Evolutionary conservation across 1,140 invertebrate genomes (phyloP), one percentile per base, ranked within the genome.

Genomic region (Nebria ingens): DNA sequence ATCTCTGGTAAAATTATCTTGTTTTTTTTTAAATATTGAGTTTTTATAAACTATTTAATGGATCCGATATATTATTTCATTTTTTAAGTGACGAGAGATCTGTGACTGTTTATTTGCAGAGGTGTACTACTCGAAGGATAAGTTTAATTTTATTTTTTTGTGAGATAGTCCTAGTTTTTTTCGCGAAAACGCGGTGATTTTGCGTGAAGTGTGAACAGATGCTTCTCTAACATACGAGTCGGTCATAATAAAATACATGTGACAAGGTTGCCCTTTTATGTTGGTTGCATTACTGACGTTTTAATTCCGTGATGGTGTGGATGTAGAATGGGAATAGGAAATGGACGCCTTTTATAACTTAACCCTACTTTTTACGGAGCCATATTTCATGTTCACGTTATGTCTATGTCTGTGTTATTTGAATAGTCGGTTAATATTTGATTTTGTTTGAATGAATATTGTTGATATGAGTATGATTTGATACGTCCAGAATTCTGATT

Each of bases 321-420:
- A n/a, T n/a, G n/a, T n/a, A n/a, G n/a, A n/a, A n/a, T n/a, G n/a
- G n/a, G n/a, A n/a, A n/a, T n/a, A n/a, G n/a, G n/a, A n/a, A n/a
- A n/a, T n/a, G n/a, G n/a, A n/a, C n/a, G n/a, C n/a, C n/a, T n/a
- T n/a, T n/a, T n/a, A n/a, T n/a, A n/a, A n/a, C n/a, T 29, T 29
- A 29, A 29, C 4, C 25, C 4, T 45, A 45, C 15, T 45, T 9
- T 6, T 4, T 45, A 17, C 9, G 9, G 6, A 6, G 40, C 40
- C 40, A 45, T 45, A 45, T 17, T 45, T 6, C 40, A 45, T 45
- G 15, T 45, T 34, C n/a, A n/a, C 25, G 25, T 34, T 45, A 45
- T 45, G 40, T 45, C 15, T 11, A 17, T 45, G 40, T 45, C 40
- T 45, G 40, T 45, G 40, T 45, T 45, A 45, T 45, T 45, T 45